Percentiles rank a stretch among this genome's conserved stretches.
These are phyloP conservation scores for Polydesmus complanatus DNA, from an alignment of 2,888 invertebrate genomes.

Conservation along the genomic window DNA sequence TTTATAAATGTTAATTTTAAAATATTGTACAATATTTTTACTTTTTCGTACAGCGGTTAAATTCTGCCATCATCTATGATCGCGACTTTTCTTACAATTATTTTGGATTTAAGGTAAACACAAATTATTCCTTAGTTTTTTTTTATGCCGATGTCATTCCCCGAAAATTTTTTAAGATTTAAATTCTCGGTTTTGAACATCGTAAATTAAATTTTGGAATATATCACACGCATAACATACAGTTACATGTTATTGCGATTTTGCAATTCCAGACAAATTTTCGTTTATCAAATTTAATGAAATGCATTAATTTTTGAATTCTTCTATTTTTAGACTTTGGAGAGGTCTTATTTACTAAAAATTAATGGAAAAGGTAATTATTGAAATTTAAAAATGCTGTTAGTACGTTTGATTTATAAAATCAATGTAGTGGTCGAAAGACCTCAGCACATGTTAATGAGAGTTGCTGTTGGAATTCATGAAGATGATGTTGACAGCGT, in stretches of 20 bases:
- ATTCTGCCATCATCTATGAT: conserved; percentile 92
- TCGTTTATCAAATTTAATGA: background rate
- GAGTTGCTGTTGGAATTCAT: conserved; percentile 92
- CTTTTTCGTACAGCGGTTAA: conserved; percentile 42
- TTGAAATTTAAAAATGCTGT: background rate
- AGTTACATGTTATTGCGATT: conserved; percentile 2
- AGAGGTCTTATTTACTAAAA: conserved; percentile 84
- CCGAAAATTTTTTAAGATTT: background rate
- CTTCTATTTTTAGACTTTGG: conserved; percentile 51
- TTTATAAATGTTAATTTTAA: background rate
- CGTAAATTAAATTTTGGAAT: conserved; percentile 10
- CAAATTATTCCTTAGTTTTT: too few relatives aligned
- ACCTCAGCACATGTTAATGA: conserved; percentile 97
- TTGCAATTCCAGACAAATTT: conserved; percentile 3
- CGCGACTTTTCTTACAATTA: conserved; percentile 94
- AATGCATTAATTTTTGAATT: background rate
- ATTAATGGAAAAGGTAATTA: conserved; percentile 58
- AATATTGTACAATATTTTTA: background rate
- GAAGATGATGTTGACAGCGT: conserved; percentile 80
- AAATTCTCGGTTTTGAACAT: conserved; percentile 12
- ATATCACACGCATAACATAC: conserved; percentile 9
- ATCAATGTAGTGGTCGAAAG: conserved; percentile 61
- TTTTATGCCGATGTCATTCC: conserved; percentile 13
- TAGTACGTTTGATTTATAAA: background rate
- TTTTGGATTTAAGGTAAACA: conserved; percentile 78